A percentile compares a stretch with the other conserved stretches of the same genome.
These are phyloP conservation scores for Planococcus citri DNA, from an alignment of 1,140 invertebrate genomes.

Conservation along the genomic window DNA sequence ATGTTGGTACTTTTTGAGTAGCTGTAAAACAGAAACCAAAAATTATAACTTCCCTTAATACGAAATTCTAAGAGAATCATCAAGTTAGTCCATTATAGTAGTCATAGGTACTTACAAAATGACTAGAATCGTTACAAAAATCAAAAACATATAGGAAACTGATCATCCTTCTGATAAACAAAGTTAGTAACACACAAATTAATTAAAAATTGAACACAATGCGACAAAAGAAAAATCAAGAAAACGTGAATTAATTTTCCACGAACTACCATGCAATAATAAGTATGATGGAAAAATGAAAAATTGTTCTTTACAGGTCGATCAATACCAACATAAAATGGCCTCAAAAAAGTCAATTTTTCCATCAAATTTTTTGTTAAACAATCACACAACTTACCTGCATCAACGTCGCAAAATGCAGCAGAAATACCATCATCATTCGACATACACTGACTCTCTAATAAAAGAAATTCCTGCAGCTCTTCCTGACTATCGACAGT, in stretches of 20 bases:
- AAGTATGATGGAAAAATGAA: too few species aligned
- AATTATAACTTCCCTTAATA: not conserved
- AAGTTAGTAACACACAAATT: not conserved
- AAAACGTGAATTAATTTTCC: not conserved
- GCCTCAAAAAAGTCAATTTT: too few species aligned
- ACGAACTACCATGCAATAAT: not conserved
- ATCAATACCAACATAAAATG: too few species aligned
- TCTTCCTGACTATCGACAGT: slow-evolving; percentile 49
- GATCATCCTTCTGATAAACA: not conserved
- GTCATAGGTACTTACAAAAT: not conserved
- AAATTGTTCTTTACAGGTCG: too few species aligned
- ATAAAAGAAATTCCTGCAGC: slow-evolving; percentile 48
- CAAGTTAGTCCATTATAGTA: too few species aligned
- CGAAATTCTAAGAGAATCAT: not conserved
- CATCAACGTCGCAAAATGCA: slow-evolving; percentile 31
- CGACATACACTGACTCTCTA: slow-evolving; percentile 48
- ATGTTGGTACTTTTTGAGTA: slow-evolving; percentile 42
- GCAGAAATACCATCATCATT: slow-evolving; percentile 38
- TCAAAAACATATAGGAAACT: not conserved
- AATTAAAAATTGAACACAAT: not conserved
- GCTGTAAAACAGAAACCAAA: not conserved
- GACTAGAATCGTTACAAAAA: slow-evolving; percentile 7
- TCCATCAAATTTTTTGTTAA: too few species aligned
- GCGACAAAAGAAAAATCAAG: not conserved
- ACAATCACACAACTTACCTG: not conserved